A percentile compares a stretch with the other conserved stretches of the same genome.
Evolutionary conservation across 2,888 invertebrate genomes (phyloP).

Genomic region (Zaprionus obscuricornis): DNA sequence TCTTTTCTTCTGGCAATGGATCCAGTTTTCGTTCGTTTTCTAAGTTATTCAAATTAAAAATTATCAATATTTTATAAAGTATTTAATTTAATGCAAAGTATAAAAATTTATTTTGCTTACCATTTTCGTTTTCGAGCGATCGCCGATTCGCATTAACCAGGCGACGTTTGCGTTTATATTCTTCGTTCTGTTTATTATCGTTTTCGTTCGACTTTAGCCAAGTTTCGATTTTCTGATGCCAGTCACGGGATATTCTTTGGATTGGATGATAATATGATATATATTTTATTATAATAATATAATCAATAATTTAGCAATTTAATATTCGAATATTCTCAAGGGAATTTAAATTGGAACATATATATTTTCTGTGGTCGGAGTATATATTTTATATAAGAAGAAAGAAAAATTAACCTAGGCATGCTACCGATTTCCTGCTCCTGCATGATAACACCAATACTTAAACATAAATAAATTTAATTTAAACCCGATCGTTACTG

Average conservation of each 20-base stretch:
- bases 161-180: slow-evolving; percentile 87
- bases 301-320: background rate
- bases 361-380: too few relatives aligned
- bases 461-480: too few relatives aligned
- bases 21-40: slow-evolving; percentile 92
- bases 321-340: too few relatives aligned
- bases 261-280: too few relatives aligned
- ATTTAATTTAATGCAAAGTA: background rate
- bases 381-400: too few relatives aligned
- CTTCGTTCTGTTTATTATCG: slow-evolving; percentile 89
- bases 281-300: too few relatives aligned
- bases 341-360: too few relatives aligned
- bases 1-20: slow-evolving; percentile 89
- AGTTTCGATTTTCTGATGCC: slow-evolving; percentile 95
- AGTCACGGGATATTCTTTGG: slow-evolving; percentile 88
- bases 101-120: slow-evolving; percentile 85
- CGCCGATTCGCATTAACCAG: slow-evolving; percentile 88
- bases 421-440: too few relatives aligned
- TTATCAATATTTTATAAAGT: background rate
- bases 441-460: too few relatives aligned
- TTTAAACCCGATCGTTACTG: too few relatives aligned
- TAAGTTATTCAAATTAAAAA: too few relatives aligned
- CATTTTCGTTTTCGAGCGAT: slow-evolving; percentile 93
- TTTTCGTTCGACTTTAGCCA: slow-evolving; percentile 95
- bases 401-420: too few relatives aligned